Percentiles rank a stretch among this genome's conserved stretches.
Evolutionary conservation across 1,140 invertebrate genomes (phyloP).

Genomic region (Matsumurasca onukii): DNA sequence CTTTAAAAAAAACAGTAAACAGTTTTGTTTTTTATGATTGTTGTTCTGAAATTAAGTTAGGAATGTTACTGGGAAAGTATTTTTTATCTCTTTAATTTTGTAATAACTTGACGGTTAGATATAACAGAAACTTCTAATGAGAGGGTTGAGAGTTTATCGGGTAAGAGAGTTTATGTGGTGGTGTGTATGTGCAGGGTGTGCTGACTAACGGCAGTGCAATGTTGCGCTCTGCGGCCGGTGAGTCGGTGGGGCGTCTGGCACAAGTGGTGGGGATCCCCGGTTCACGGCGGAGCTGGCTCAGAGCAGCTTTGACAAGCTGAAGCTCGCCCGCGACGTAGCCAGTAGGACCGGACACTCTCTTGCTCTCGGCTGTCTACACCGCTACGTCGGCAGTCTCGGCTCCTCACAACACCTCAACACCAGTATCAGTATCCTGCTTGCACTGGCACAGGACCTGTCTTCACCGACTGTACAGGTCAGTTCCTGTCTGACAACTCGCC

Average conservation of each 20-base stretch:
- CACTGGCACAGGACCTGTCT: constrained; percentile 89
- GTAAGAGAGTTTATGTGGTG: neutral
- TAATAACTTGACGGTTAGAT: neutral
- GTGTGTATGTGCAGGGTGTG: constrained; percentile 56
- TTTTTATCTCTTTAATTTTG: too few species aligned
- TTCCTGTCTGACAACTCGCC: too few species aligned
- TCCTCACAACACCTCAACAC: constrained; percentile 91
- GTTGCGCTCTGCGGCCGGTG: constrained; percentile 80
- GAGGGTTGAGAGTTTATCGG: neutral
- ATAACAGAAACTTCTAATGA: neutral
- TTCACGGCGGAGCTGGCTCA: constrained; percentile 91
- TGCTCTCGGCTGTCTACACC: constrained; percentile 88
- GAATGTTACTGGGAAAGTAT: too few species aligned
- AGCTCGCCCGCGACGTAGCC: constrained; percentile 83
- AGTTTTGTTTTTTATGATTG: too few species aligned
- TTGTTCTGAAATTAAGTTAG: too few species aligned
- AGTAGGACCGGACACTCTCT: constrained; percentile 90
- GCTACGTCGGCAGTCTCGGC: constrained; percentile 88
- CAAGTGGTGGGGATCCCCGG: constrained; percentile 83
- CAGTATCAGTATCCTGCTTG: constrained; percentile 90
- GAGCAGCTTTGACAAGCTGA: constrained; percentile 86
- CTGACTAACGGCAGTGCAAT: constrained; percentile 83
- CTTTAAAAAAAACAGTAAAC: too few species aligned
- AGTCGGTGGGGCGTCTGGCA: constrained; percentile 86
- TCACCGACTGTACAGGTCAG: constrained; percentile 85